Evolutionary conservation across 2,888 invertebrate species (phyloP), one percentile per base, ranked within the genome.

Genomic region (Pogonocherus hispidulus): DNA sequence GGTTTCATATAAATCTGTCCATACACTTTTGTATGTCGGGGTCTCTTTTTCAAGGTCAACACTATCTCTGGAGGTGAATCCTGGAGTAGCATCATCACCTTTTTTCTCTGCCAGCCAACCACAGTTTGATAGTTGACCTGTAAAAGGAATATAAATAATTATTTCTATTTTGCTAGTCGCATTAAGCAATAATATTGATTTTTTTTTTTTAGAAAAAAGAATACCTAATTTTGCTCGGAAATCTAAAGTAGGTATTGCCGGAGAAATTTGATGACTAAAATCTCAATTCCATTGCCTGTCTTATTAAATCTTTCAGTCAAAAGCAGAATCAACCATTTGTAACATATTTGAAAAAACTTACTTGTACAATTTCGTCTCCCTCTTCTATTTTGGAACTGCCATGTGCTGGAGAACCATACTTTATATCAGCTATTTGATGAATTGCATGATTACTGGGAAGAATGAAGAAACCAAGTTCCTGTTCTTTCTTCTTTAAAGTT

Each of bases 311-410:
- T n/a, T n/a, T n/a, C n/a, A n/a, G n/a, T n/a, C n/a, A n/a, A n/a
- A n/a, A n/a, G n/a, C n/a, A n/a, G n/a, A n/a, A n/a, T n/a, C n/a
- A n/a, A n/a, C n/a, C n/a, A n/a, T n/a, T n/a, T n/a, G n/a, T n/a
- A n/a, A n/a, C n/a, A n/a, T n/a, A n/a, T n/a, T n/a, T 9, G 23
- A 32, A 41, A 16, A 20, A 19, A 82, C 89, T 89, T 76, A 95
- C 95, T 89, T 97, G 96, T 46, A 98, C 93, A 77, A 99, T 95
- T 88, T 99, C 98, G 86, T 99, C 98, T 0, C 98, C 98, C 78
- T 94, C 93, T 86, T 97, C 97, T 80, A 99, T 93, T 86, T 95
- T 95, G 1, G 94, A 94, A 77, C 95, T 94, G 35, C 94, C 91
- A 86, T 97, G 96, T 44, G 98, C 97, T 1, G 97, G 96, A 56